These are phyloP conservation scores for Microplitis deprimator DNA, from an alignment of 2,888 invertebrate species.

Conservation along the genomic window DNA sequence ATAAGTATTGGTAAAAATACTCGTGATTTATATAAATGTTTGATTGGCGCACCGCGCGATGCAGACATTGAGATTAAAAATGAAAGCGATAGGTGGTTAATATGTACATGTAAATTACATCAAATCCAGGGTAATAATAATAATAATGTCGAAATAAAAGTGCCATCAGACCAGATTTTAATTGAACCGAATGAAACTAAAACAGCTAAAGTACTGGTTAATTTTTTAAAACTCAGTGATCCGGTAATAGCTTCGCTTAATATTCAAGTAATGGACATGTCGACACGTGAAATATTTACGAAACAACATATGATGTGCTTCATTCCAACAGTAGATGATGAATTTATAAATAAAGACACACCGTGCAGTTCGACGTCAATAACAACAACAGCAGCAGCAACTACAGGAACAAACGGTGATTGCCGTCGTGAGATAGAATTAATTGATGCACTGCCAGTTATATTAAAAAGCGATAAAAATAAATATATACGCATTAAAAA, in stretches of 20 bases:
- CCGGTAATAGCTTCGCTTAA: constrained; percentile 60
- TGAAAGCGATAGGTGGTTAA: constrained; percentile 64
- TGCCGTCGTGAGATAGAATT: constrained; percentile 1
- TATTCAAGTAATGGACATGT: constrained; percentile 63
- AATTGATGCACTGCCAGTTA: constrained; percentile 58
- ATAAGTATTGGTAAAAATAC: constrained; percentile 60
- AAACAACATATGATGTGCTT: constrained; percentile 65
- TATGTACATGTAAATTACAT: constrained; percentile 57
- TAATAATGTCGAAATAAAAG: constrained; percentile 57
- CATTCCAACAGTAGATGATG: constrained; percentile 54
- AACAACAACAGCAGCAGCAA: background rate
- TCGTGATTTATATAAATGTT: constrained; percentile 62
- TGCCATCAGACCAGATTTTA: constrained; percentile 59
- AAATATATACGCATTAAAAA: constrained; percentile 59
- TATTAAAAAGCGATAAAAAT: constrained; percentile 53
- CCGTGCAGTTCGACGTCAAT: background rate
- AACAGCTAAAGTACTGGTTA: constrained; percentile 61
- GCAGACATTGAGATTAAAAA: constrained; percentile 64
- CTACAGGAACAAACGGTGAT: background rate
- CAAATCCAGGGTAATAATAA: constrained; percentile 64
- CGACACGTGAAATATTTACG: constrained; percentile 59
- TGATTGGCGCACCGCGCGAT: constrained; percentile 61
- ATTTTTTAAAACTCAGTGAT: constrained; percentile 58
- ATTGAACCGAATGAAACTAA: constrained; percentile 61
- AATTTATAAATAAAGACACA: background rate